Conservation (phyloP, 2,888 invertebrate genomes). For the Nephrocerus scutellatus region DNA sequence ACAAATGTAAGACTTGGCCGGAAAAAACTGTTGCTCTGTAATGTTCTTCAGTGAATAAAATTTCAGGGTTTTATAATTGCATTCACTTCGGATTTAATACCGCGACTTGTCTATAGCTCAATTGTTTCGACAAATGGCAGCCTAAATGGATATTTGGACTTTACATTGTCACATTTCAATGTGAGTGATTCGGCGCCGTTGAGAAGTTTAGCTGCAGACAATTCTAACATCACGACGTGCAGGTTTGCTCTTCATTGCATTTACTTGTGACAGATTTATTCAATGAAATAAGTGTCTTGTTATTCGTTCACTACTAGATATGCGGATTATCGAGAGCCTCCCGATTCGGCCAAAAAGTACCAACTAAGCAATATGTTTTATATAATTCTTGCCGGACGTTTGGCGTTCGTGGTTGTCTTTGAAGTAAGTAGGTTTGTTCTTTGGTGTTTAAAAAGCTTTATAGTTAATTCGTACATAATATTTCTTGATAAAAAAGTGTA, state of each 20-base stretch:
- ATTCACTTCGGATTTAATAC: constrained; percentile 94
- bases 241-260: constrained; percentile 48
- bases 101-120: constrained; percentile 72
- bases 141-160: constrained; percentile 71
- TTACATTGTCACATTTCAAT: constrained; percentile 67
- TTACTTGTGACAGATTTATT: background rate
- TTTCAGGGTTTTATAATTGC: constrained; percentile 92
- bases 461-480: constrained; percentile 20
- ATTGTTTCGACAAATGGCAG: constrained; percentile 54
- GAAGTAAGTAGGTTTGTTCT: too few species aligned
- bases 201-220: constrained; percentile 46
- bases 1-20: constrained; percentile 69
- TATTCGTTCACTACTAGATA: constrained; percentile 48
- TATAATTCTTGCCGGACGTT: constrained; percentile 80
- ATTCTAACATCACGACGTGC: constrained; percentile 53
- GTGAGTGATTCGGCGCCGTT: constrained; percentile 54
- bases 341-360: constrained; percentile 54
- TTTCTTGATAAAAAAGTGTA: constrained; percentile 23
- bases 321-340: constrained; percentile 77
- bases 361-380: constrained; percentile 72
- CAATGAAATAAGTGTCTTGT: background rate
- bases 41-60: too few species aligned
- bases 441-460: too few species aligned
- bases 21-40: too few species aligned
- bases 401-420: constrained; percentile 89